Conservation (phyloP, 2,888 invertebrate species). For the Tetramorium bicarinatum region DNA sequence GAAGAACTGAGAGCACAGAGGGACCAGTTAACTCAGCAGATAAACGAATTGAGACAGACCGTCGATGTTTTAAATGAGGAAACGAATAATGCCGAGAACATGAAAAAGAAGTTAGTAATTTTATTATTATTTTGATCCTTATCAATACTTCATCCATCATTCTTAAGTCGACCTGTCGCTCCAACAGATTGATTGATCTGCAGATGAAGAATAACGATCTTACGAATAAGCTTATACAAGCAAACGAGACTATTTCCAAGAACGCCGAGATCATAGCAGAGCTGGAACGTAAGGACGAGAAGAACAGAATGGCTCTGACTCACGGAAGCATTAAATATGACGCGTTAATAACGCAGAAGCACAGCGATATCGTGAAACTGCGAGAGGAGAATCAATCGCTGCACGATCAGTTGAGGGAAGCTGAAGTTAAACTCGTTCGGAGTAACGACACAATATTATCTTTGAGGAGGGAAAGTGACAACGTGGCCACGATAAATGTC, state of each 20-base stretch:
- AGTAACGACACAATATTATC: constrained; percentile 62
- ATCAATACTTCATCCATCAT: constrained; percentile 15
- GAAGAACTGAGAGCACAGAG: constrained; percentile 49
- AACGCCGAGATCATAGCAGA: constrained; percentile 64
- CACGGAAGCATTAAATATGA: constrained; percentile 53
- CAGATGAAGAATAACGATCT: constrained; percentile 70
- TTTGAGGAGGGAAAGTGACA: constrained; percentile 66
- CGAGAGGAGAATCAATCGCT: constrained; percentile 61
- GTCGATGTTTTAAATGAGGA: constrained; percentile 55
- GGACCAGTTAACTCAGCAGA: constrained; percentile 63
- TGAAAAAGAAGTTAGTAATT: constrained; percentile 67
- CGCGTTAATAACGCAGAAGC: constrained; percentile 48
- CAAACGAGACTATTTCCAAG: constrained; percentile 58
- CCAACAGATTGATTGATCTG: constrained; percentile 66
- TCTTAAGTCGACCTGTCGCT: neutral
- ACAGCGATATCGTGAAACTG: constrained; percentile 62
- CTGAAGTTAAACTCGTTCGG: constrained; percentile 59
- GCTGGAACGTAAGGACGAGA: constrained; percentile 60
- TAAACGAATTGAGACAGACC: constrained; percentile 54
- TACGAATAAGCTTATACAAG: constrained; percentile 50
- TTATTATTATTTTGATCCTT: neutral
- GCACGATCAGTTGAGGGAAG: constrained; percentile 57
- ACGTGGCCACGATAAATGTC: constrained; percentile 66
- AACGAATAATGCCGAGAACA: constrained; percentile 62
- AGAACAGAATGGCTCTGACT: constrained; percentile 51